phyloP scores from a whole-genome alignment of 1,140 invertebrate species.

The Sarcophaga peregrina region DNA sequence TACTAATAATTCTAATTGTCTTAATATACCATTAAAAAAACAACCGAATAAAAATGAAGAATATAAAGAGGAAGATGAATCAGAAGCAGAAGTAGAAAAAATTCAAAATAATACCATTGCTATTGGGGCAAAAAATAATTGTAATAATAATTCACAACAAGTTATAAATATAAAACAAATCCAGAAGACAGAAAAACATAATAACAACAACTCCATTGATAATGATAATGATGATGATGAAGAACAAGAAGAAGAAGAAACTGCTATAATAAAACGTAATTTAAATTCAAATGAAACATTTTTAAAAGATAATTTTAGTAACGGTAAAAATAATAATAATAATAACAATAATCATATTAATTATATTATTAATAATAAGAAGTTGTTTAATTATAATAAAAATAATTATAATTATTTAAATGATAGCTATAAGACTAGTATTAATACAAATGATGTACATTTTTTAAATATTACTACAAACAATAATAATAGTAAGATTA shows the following conservation, averaged over 20 bases:
- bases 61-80: too few relatives aligned
- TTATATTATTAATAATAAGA: slow-evolving; percentile 40
- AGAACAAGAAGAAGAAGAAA: slow-evolving; percentile 23
- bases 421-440: slow-evolving; percentile 39
- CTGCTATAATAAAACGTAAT: neutral
- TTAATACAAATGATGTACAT: slow-evolving; percentile 40
- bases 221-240: neutral
- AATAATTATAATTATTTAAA: slow-evolving; percentile 33
- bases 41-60: neutral
- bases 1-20: neutral
- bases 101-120: neutral
- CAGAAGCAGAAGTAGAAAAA: too few relatives aligned
- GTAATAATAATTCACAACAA: slow-evolving; percentile 19
- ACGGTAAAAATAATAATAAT: slow-evolving; percentile 37
- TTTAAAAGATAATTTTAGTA: neutral
- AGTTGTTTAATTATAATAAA: slow-evolving; percentile 32
- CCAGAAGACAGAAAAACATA: neutral
- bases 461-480: slow-evolving; percentile 39
- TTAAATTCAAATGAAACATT: slow-evolving; percentile 29
- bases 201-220: slow-evolving; percentile 3
- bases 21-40: neutral
- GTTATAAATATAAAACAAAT: neutral
- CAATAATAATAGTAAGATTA: slow-evolving; percentile 20
- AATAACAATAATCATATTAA: slow-evolving; percentile 24
- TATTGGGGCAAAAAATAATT: neutral